Evolutionary conservation across 2,113 vertebrate genomes (phyloP), one percentile per base, ranked within the genome.

Genomic region (Tetraodon nigroviridis): DNA sequence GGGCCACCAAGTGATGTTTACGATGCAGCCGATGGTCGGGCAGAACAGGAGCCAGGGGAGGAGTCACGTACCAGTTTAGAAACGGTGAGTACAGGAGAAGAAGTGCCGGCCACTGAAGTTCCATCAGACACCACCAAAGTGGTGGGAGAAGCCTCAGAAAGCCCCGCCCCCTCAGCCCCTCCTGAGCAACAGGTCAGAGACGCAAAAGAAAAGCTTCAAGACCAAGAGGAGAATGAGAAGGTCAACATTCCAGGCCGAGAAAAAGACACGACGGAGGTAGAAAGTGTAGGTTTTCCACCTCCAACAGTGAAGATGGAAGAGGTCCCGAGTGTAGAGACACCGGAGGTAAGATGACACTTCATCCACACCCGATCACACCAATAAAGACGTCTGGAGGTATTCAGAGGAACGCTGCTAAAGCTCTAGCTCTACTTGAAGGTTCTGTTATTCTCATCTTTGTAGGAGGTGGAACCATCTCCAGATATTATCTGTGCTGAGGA

Each of bases 301-400:
- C 51, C 32, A 21, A 18, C 0, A 15, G 12, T 4, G 11, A 41
- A 1, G 2, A 62, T n/a, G 53, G 67, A 19, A 52, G n/a, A n/a
- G 32, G 12, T 37, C 1, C 8, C 32, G 8, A 37, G 32, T 12
- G 3, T 7, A 18, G 44, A 13, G 59, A 19, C 0, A 1, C 15
- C 58, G 12, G 61, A 78, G 79, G 79, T 81, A 57, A 66, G 67
- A 53, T n/a, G 19, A 29, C 14, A 7, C 18, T 1, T 32, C 1
- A 64, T 32, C 12, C 10, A 2, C 2, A 32, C 14, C 45, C 44
- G 24, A 24, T 24, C 24, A 5, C 24, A 5, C 5, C n/a, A n/a
- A n/a, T n/a, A n/a, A n/a, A n/a, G n/a, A n/a, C n/a, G n/a, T n/a
- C 32, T 37, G 32, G 32, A 37, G 32, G 12, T 12, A 12, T 37